These are phyloP conservation scores for Triplophysa siluroides DNA, from an alignment of 2,113 vertebrate genomes.

Conservation along the genomic window DNA sequence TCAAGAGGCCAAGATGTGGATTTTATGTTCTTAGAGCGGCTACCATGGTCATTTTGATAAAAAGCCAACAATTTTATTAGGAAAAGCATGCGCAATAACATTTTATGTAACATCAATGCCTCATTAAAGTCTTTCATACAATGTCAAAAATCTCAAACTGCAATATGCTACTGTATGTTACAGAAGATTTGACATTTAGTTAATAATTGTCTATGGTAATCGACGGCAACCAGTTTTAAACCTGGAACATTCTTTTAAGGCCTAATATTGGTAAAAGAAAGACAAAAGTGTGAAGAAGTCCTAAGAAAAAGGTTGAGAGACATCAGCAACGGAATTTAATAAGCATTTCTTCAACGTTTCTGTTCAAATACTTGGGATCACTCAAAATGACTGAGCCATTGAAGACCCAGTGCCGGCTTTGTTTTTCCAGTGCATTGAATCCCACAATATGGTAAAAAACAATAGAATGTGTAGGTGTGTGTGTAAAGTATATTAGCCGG, in stretches of 20 bases:
- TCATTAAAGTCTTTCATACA: neutral
- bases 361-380: constrained; percentile 32
- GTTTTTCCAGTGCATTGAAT: constrained; percentile 39
- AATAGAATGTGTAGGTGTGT: constrained; percentile 35
- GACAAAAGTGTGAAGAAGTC: neutral
- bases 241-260: neutral
- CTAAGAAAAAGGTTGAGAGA: neutral
- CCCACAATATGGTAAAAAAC: constrained; percentile 38
- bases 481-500: constrained; percentile 2
- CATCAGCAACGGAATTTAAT: neutral
- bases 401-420: constrained; percentile 34
- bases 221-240: too few relatives aligned
- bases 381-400: constrained; percentile 21
- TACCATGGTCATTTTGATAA: neutral
- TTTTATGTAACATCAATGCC: neutral
- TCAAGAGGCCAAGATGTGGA: neutral
- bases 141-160: too few relatives aligned
- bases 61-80: neutral
- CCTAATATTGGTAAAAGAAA: neutral
- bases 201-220: too few relatives aligned
- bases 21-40: neutral
- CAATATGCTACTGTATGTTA: too few relatives aligned
- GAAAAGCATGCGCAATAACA: neutral
- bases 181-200: too few relatives aligned
- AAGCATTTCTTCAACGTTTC: constrained; percentile 20